Evolutionary conservation across 2,888 invertebrate species (phyloP).

Genomic region (Dynastes maya): DNA sequence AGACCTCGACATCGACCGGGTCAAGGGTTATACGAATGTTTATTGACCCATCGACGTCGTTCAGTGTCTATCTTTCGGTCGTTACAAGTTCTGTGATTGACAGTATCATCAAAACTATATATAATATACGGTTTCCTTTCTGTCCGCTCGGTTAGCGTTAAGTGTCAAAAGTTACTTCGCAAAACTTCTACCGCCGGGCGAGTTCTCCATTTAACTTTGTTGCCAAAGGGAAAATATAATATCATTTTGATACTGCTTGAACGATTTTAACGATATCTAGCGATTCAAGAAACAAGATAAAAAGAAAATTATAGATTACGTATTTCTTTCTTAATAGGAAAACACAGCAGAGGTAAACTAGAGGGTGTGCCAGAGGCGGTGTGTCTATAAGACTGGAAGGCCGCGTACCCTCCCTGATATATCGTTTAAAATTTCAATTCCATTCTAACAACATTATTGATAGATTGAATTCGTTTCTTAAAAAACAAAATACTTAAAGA

Average conservation of each 20-base stretch:
- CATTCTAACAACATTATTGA: too few species aligned
- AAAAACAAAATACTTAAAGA: too few species aligned
- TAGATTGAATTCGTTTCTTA: too few species aligned
- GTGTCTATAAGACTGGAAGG: too few species aligned
- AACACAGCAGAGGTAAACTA: too few species aligned
- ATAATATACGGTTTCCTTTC: not conserved
- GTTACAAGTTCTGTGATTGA: constrained; percentile 30
- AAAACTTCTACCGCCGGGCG: not conserved
- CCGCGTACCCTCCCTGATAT: too few species aligned
- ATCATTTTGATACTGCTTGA: not conserved
- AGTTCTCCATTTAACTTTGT: not conserved
- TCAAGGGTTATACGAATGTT: constrained; percentile 47
- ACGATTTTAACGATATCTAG: not conserved
- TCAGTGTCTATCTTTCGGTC: constrained; percentile 38
- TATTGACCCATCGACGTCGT: constrained; percentile 41
- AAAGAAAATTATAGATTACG: too few species aligned
- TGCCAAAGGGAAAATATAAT: not conserved
- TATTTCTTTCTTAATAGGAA: too few species aligned
- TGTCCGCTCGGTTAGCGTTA: constrained; percentile 12
- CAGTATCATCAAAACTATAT: constrained; percentile 27
- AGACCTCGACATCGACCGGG: constrained; percentile 43
- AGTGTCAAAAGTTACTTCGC: not conserved
- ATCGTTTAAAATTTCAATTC: too few species aligned
- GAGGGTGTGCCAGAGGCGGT: too few species aligned
- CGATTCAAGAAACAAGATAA: too few species aligned